Conservation (phyloP, 2,888 invertebrate genomes). For the Gnatocerus cornutus region DNA sequence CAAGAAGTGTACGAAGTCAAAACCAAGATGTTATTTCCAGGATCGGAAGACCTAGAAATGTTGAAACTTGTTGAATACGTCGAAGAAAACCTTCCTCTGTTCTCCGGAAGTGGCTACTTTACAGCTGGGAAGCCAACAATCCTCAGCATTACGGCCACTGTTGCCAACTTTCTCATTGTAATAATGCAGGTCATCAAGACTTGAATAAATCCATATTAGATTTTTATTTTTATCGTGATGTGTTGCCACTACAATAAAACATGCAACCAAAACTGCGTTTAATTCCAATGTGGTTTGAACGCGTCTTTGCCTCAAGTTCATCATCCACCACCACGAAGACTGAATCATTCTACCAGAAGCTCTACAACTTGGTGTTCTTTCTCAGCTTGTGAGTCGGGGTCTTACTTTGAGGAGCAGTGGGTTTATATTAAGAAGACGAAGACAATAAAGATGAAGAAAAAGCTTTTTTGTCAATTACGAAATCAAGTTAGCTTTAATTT, state of each 20-base stretch:
- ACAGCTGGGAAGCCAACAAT: neutral
- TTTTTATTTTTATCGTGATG: too few species aligned
- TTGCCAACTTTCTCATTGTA: neutral
- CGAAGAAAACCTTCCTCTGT: neutral
- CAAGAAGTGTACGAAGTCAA: too few species aligned
- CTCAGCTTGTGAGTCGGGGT: neutral
- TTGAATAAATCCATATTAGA: too few species aligned
- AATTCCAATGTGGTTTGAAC: too few species aligned
- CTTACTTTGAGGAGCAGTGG: neutral
- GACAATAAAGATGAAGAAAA: too few species aligned
- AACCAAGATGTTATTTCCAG: too few species aligned
- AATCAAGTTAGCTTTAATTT: too few species aligned
- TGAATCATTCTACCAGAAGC: neutral
- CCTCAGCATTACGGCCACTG: neutral
- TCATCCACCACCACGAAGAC: neutral
- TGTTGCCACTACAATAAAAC: too few species aligned
- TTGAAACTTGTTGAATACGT: too few species aligned
- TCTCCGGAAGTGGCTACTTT: neutral
- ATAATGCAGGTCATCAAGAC: neutral
- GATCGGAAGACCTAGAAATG: neutral
- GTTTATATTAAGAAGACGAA: too few species aligned
- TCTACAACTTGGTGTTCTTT: constrained; percentile 1
- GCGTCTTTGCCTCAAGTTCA: neutral
- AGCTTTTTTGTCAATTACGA: too few species aligned
- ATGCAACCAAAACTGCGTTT: too few species aligned